A percentile compares a stretch with the other conserved stretches of the same genome.
Evolutionary conservation across 2,888 invertebrate species (phyloP).

Genomic region (Watsonalla cultraria): DNA sequence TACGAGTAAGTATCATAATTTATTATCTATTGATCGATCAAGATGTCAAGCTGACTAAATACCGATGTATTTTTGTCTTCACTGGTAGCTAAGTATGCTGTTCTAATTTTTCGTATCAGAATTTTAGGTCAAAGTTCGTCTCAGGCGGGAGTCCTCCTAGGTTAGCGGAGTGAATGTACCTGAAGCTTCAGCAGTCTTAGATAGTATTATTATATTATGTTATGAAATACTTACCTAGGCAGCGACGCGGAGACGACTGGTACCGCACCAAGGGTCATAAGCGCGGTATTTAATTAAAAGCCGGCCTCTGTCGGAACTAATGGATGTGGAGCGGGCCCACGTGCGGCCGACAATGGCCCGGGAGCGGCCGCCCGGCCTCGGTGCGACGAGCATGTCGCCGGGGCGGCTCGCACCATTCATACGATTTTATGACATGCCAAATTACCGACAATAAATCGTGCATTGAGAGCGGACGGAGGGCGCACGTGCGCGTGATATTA

Average conservation of each 20-base stretch:
- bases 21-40: no score
- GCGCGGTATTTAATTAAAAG: not conserved
- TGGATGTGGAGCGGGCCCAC: constrained; percentile 14
- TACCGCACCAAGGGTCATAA: not conserved
- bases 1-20: no score
- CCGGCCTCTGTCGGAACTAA: constrained; percentile 16
- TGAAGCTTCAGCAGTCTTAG: no score
- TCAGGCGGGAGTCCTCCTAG: no score
- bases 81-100: no score
- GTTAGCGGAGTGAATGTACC: no score
- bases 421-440: constrained; percentile 76
- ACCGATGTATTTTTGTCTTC: no score
- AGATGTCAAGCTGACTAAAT: no score
- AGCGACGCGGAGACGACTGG: not conserved
- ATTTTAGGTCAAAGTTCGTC: no score
- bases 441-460: constrained; percentile 72
- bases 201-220: no score
- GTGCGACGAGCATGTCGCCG: constrained; percentile 11
- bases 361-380: constrained; percentile 19
- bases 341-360: constrained; percentile 32
- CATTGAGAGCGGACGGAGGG: constrained; percentile 39
- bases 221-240: no score
- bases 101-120: no score
- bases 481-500: constrained; percentile 70
- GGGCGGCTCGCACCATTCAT: constrained; percentile 52